Evolutionary conservation across 2,888 invertebrate species (phyloP).

Genomic region (Endomychus coccineus): DNA sequence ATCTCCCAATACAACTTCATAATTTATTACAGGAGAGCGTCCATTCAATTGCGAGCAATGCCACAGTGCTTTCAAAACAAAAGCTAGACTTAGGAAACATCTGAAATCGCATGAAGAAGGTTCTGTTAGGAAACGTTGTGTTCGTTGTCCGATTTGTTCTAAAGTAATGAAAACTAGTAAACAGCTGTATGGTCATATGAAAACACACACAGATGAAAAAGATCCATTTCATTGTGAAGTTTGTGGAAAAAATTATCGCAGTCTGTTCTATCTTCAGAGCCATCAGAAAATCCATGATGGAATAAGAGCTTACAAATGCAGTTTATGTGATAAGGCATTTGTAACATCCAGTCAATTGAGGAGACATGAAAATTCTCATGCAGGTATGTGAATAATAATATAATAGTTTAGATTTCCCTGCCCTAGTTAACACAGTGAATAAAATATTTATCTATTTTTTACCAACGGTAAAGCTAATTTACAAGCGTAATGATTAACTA

Average conservation of each 20-base stretch:
- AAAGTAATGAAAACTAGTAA: conserved; percentile 32
- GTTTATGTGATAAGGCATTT: conserved; percentile 34
- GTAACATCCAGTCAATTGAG: conserved; percentile 32
- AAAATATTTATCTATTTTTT: too few relatives aligned
- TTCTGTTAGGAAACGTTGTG: conserved; percentile 26
- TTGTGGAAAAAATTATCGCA: conserved; percentile 34
- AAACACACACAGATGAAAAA: conserved; percentile 25
- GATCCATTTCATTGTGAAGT: conserved; percentile 32
- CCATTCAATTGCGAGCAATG: conserved; percentile 36
- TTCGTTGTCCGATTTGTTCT: conserved; percentile 31
- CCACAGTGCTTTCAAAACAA: conserved; percentile 35
- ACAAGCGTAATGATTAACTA: too few relatives aligned
- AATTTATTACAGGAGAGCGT: conserved; percentile 27
- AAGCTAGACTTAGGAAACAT: conserved; percentile 34
- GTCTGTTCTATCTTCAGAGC: conserved; percentile 27
- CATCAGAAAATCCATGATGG: conserved; percentile 31
- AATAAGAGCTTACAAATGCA: conserved; percentile 31
- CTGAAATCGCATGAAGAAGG: conserved; percentile 30
- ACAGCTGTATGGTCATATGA: conserved; percentile 32
- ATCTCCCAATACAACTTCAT: neutral
- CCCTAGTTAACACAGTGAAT: too few relatives aligned
- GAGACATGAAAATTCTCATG: conserved; percentile 35
- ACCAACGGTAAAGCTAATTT: too few relatives aligned
- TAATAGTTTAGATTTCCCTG: too few relatives aligned
- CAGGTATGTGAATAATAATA: conserved; percentile 28